Evolutionary conservation across 2,113 vertebrate species (phyloP), one percentile per base, ranked within the genome.

Genomic region (Urocolius indicus): DNA sequence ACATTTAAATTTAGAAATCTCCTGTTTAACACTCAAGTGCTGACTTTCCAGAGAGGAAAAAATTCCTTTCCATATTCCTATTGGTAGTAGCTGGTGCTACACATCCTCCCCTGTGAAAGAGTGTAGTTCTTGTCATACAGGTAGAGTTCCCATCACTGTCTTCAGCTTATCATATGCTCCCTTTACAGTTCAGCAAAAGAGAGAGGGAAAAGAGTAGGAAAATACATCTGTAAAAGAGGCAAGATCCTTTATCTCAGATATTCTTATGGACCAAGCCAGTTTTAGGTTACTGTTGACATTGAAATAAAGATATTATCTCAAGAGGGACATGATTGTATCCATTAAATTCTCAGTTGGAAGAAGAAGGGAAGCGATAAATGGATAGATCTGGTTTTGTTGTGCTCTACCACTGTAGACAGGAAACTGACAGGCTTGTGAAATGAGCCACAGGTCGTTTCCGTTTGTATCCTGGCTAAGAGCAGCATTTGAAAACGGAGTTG

Each of bases 291-390:
- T 14, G 8, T 24, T 81, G n/a, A 21, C 9, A 63, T 2, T 84
- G 32, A 84, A 84, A 67, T 27, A 49, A 32, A 7, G 26, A 19
- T 48, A 8, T 43, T 32, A 41, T 13, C 11, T 51, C 30, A n/a
- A n/a, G n/a, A 54, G 12, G 16, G 4, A 1, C 21, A n/a, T 0
- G 14, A 15, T 6, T 46, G 23, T 34, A 73, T 13, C 16, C 8
- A 20, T 36, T 76, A 49, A 22, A 5, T 26, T 87, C 20, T 10
- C 3, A 15, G 4, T 9, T 43, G 29, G 46, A 73, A 61, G 27
- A 3, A 4, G 10, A 86, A 67, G 10, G 14, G 17, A 4, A 38
- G 6, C 1, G 4, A 27, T 34, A 16, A 1, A 15, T 8, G 3
- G 4, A 5, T 9, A 38, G 11, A 10, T 81, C n/a, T 69, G 46